Conservation (phyloP, 2,113 vertebrate genomes). For the Spea bombifrons region DNA sequence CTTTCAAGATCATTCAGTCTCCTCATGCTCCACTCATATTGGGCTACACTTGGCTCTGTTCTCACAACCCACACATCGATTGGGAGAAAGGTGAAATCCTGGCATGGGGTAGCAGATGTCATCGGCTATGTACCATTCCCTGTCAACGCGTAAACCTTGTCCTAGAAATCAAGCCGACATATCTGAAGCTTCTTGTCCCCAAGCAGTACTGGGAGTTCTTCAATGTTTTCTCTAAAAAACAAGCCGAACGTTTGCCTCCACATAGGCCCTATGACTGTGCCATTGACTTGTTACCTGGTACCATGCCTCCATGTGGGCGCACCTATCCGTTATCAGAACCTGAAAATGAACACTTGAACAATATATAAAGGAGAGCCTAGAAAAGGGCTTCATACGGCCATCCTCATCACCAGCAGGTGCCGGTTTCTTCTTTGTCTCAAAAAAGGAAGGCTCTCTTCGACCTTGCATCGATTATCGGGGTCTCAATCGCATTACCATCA, state of each 20-base stretch:
- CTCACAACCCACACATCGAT: no score
- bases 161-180: no score
- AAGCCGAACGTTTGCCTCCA: background rate
- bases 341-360: background rate
- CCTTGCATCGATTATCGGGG: conserved; percentile 1
- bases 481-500: background rate
- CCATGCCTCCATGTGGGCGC: background rate
- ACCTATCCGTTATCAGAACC: background rate
- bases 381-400: background rate
- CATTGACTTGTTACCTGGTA: background rate
- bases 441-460: background rate
- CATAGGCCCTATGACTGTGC: background rate
- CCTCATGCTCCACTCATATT: no score
- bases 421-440: background rate
- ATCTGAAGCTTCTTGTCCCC: no score
- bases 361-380: background rate
- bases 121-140: no score
- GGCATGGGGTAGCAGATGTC: no score
- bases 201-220: background rate
- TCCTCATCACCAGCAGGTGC: background rate
- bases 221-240: background rate
- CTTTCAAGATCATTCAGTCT: no score
- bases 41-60: no score
- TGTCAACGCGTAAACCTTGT: no score
- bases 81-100: no score